These are phyloP conservation scores for Gadus macrocephalus DNA, from an alignment of 2,113 vertebrate species.

Conservation along the genomic window DNA sequence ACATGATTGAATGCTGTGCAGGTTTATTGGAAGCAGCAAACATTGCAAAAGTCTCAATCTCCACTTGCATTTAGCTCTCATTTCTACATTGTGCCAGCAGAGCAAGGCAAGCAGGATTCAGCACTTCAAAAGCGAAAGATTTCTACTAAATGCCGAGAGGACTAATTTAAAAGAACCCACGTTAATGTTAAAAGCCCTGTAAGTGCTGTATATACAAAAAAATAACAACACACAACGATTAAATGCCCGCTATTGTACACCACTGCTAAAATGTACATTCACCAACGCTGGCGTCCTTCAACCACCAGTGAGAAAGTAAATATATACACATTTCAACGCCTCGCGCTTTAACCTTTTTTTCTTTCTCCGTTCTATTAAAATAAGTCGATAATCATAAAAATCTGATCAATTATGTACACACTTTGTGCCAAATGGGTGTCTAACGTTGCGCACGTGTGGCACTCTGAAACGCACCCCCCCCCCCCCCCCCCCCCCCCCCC, in stretches of 20 bases:
- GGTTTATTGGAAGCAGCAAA: constrained; percentile 61
- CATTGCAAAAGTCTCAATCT: constrained; percentile 44
- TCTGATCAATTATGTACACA: constrained; percentile 87
- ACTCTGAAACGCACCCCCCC: background rate
- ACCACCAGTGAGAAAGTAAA: constrained; percentile 59
- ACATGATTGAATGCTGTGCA: constrained; percentile 26
- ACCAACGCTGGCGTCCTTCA: constrained; percentile 46
- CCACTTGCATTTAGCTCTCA: constrained; percentile 39
- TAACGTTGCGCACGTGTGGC: constrained; percentile 60
- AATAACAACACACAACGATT: constrained; percentile 65
- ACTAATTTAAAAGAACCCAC: constrained; percentile 18
- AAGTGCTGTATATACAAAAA: constrained; percentile 65
- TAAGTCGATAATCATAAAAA: constrained; percentile 92
- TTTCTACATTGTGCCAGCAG: constrained; percentile 40
- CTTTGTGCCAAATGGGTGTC: constrained; percentile 74
- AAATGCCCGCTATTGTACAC: constrained; percentile 8
- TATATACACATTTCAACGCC: constrained; percentile 69
- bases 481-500: no score
- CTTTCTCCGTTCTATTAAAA: constrained; percentile 82
- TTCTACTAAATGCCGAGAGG: constrained; percentile 31
- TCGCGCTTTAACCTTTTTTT: no score
- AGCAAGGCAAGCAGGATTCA: constrained; percentile 34
- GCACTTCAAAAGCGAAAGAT: constrained; percentile 27
- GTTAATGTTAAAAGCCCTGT: constrained; percentile 45
- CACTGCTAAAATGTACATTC: constrained; percentile 51